These are phyloP conservation scores for Vultur gryphus DNA, from an alignment of 2,797 vertebrate genomes.

Conservation along the genomic window DNA sequence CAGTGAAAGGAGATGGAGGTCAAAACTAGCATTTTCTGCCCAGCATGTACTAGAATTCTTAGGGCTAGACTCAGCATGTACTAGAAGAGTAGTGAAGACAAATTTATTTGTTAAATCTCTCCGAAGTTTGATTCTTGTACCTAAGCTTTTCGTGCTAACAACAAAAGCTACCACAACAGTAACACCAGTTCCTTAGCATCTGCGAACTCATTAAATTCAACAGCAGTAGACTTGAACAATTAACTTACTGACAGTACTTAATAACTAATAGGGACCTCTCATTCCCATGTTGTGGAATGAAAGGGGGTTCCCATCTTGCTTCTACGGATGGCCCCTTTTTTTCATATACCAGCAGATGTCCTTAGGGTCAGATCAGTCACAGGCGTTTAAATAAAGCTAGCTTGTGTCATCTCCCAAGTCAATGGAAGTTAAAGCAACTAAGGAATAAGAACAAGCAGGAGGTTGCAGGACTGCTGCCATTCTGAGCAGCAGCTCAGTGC, in stretches of 20 bases:
- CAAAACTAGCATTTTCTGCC: not conserved
- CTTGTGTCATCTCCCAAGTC: not conserved
- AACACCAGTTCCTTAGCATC: not conserved
- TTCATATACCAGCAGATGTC: not conserved
- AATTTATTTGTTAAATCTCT: not conserved
- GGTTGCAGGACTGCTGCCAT: not conserved
- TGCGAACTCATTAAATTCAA: not conserved
- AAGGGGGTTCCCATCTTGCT: not conserved
- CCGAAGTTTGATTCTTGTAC: not conserved
- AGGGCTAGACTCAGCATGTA: not conserved
- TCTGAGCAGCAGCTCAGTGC: not conserved
- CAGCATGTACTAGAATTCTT: not conserved
- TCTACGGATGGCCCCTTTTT: not conserved
- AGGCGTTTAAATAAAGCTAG: not conserved
- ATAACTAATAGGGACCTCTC: not conserved
- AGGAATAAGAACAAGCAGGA: not conserved
- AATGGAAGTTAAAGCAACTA: not conserved
- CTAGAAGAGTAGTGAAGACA: not conserved
- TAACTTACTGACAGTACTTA: not conserved
- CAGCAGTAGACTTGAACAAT: not conserved
- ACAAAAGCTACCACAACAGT: not conserved
- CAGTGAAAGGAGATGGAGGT: not conserved
- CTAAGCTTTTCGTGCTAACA: not conserved
- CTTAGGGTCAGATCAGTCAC: not conserved
- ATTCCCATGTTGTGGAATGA: not conserved